Conservation (phyloP, 2,888 invertebrate genomes). For the Bembecia ichneumoniformis region DNA sequence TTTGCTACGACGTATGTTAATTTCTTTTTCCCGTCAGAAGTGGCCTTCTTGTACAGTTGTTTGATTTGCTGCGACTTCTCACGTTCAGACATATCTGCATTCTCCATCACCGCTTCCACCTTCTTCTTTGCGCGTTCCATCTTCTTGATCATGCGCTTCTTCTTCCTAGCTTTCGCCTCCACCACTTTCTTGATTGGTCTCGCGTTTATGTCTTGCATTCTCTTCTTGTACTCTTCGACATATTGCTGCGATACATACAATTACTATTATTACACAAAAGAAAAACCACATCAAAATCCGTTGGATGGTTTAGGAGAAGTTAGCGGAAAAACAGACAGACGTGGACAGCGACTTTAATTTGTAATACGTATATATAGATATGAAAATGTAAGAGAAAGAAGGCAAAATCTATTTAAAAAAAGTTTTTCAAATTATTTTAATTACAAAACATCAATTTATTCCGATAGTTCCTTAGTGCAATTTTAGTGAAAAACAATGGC, state of each 20-base stretch:
- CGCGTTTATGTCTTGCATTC: conserved; percentile 88
- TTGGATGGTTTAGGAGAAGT: too few species aligned
- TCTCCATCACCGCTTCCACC: conserved; percentile 93
- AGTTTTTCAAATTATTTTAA: too few species aligned
- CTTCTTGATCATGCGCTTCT: conserved; percentile 87
- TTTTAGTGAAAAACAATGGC: too few species aligned
- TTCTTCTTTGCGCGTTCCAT: conserved; percentile 96
- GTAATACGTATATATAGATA: too few species aligned
- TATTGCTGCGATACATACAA: conserved; percentile 71
- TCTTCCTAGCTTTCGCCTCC: conserved; percentile 98
- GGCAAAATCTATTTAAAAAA: too few species aligned
- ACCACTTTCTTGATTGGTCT: conserved; percentile 98
- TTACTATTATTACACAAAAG: too few species aligned
- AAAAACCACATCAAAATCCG: too few species aligned
- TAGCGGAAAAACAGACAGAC: too few species aligned
- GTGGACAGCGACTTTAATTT: too few species aligned
- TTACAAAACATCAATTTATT: too few species aligned
- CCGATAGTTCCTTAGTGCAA: too few species aligned
- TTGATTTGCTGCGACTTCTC: conserved; percentile 96
- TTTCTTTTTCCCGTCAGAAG: conserved; percentile 87
- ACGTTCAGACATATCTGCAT: conserved; percentile 87
- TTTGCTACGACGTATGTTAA: conserved; percentile 95
- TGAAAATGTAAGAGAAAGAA: too few species aligned
- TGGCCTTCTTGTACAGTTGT: conserved; percentile 92
- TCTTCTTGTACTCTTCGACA: conserved; percentile 87